phyloP scores from a whole-genome alignment of 2,797 vertebrate species.

The Sandelia bainsii region DNA sequence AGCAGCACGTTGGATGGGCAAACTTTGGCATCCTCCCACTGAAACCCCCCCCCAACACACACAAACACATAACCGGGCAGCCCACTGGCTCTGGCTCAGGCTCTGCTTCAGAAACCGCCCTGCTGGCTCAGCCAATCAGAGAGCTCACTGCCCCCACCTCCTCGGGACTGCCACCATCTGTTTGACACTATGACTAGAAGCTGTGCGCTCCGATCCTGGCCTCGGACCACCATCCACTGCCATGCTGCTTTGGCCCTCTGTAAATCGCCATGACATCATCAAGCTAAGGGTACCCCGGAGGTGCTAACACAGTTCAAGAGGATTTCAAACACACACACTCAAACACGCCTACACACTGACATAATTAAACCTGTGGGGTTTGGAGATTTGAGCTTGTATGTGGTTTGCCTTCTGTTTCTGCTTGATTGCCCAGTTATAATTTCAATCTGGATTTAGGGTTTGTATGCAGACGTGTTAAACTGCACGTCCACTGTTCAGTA shows the following conservation, averaged over 20 bases:
- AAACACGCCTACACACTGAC: constrained; percentile 22
- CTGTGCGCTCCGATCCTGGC: constrained; percentile 12
- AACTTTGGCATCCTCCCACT: constrained; percentile 52
- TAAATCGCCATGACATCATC: constrained; percentile 54
- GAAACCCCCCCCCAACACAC: constrained; percentile 17
- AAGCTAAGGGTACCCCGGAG: constrained; percentile 48
- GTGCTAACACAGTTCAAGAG: constrained; percentile 25
- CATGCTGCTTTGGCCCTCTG: constrained; percentile 8
- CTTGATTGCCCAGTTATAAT: constrained; percentile 41
- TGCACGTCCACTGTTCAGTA: constrained; percentile 9
- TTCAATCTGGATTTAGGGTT: constrained; percentile 49
- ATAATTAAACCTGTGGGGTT: constrained; percentile 59
- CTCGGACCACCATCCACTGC: constrained; percentile 24
- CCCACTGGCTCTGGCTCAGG: constrained; percentile 24
- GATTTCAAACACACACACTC: constrained; percentile 35
- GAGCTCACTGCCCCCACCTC: constrained; percentile 36
- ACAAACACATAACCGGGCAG: constrained; percentile 25
- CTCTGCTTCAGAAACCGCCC: constrained; percentile 43
- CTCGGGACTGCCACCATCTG: constrained; percentile 72
- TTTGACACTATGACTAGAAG: constrained; percentile 53
- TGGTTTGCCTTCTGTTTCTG: constrained; percentile 47
- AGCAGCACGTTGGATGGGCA: constrained; percentile 36
- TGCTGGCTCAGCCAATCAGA: constrained; percentile 62
- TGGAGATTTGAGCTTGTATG: constrained; percentile 37
- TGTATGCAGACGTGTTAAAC: constrained; percentile 23